Base-by-base conservation (phyloP, 2,888 invertebrate species). In the Psococerastis gibbosa region DNA sequence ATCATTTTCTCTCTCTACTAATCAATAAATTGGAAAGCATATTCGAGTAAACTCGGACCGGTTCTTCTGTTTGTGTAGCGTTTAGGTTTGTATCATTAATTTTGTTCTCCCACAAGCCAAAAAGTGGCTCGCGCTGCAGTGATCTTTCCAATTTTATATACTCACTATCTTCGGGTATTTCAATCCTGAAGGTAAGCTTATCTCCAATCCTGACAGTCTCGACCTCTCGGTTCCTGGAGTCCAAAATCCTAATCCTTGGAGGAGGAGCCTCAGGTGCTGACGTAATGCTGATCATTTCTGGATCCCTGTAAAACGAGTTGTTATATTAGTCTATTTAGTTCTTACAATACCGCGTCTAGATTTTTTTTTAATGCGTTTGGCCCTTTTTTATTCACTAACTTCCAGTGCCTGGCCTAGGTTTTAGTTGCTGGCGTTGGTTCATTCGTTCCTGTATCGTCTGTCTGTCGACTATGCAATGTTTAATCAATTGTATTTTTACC, bases 131-230 rank as follows among this genome's bases (percentile, higher is more conserved):
- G 27, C 13, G 6, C 18, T 15, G 13, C 6, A 13, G 17, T 38
- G 13, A 9, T 18, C 20, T 11, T 38, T 38, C 22, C 5, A 20
- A 38, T 18, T 5, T 17, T 20, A 27, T 27, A 27, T 34, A 65
- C 85, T 77, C 66, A 91, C 89, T 91, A 64, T 89, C 87, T 73
- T 89, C 88, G 15, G 91, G 91, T 51, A 92, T 91, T 66, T 91
- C 91, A 65, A 91, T 91, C 59, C 88, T 78, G 77, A 91, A 91
- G 45, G 88, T 89, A 52, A 91, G 78, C 52, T 85, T 80, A 67
- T 91, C 91, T 56, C 91, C 91, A 55, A 92, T 91, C 52, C 91
- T 75, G 22, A 92, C 91, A 43, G 91, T 91, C 62, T 89, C 89
- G 48, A 91, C 91, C 63, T 91, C 91, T 46, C 85, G 74, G 51